Percentiles rank a stretch among this genome's conserved stretches.
Conservation (phyloP, 1,140 invertebrate species). For the Yoshiicerus persimilis region DNA sequence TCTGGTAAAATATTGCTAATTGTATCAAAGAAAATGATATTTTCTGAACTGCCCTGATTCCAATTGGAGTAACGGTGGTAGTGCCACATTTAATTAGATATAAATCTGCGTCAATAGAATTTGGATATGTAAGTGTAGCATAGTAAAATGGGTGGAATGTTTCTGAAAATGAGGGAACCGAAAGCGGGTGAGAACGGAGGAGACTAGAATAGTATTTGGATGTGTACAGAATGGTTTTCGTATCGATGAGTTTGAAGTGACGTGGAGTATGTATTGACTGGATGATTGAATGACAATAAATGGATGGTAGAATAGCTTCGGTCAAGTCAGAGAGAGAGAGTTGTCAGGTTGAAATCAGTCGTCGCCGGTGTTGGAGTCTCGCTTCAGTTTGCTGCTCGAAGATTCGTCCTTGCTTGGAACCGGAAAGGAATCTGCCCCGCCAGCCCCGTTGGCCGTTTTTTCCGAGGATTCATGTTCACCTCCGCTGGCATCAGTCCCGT, state of each 20-base stretch:
- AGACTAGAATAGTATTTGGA: no score
- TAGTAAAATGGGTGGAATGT: no score
- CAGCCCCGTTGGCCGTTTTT: neutral
- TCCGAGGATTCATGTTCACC: conserved; percentile 14
- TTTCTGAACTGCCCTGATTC: no score
- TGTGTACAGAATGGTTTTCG: neutral
- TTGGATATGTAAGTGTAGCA: no score
- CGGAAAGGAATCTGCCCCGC: neutral
- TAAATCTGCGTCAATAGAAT: no score
- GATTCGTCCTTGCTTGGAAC: neutral
- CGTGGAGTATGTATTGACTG: neutral
- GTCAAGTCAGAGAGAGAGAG: neutral
- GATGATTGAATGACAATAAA: neutral
- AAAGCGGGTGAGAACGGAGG: no score
- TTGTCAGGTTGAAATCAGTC: neutral
- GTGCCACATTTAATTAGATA: no score
- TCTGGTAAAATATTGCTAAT: no score
- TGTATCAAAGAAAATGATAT: no score
- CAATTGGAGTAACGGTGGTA: no score
- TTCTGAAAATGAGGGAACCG: no score
- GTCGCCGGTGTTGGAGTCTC: neutral
- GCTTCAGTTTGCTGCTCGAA: neutral
- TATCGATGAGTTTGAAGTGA: neutral
- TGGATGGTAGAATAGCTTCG: neutral
- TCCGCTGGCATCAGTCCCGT: conserved; percentile 33